phyloP scores from a whole-genome alignment of 2,113 vertebrate species.

The Pseudopodoces humilis region DNA sequence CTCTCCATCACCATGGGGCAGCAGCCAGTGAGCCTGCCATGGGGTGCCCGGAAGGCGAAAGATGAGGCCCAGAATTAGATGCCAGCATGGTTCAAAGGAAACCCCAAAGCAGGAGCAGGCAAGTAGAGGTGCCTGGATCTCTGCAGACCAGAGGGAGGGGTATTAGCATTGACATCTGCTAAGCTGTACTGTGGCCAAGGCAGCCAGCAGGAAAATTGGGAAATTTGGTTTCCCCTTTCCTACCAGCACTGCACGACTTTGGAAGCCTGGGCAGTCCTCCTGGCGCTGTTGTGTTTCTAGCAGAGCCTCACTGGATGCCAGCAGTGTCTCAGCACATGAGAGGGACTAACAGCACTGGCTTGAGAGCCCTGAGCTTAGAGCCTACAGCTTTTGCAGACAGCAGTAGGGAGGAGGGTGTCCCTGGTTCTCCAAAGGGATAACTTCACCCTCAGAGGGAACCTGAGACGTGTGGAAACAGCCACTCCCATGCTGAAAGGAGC shows the following conservation, averaged over 20 bases:
- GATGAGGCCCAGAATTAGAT: neutral
- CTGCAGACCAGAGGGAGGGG: neutral
- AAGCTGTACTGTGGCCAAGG: neutral
- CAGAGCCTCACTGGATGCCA: neutral
- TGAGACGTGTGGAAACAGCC: conserved; percentile 9
- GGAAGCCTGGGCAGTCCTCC: neutral
- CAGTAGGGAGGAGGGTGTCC: neutral
- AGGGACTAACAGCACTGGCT: neutral
- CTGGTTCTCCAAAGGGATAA: neutral
- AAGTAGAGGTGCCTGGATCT: neutral
- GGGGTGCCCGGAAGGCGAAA: neutral
- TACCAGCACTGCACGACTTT: neutral
- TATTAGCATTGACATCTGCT: neutral
- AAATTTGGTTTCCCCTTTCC: neutral
- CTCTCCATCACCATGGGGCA: neutral
- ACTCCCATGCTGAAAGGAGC: conserved; percentile 17
- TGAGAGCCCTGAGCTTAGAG: neutral
- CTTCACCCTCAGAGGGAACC: conserved; percentile 38
- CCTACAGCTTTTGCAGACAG: neutral
- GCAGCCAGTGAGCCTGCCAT: neutral
- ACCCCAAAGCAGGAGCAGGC: neutral
- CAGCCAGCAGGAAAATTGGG: neutral
- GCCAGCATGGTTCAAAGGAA: neutral
- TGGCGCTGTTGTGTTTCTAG: neutral
- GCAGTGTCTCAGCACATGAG: neutral